A percentile compares a stretch with the other conserved stretches of the same genome.
Conservation (phyloP, 2,113 vertebrate genomes). For the Asarcornis scutulata region DNA sequence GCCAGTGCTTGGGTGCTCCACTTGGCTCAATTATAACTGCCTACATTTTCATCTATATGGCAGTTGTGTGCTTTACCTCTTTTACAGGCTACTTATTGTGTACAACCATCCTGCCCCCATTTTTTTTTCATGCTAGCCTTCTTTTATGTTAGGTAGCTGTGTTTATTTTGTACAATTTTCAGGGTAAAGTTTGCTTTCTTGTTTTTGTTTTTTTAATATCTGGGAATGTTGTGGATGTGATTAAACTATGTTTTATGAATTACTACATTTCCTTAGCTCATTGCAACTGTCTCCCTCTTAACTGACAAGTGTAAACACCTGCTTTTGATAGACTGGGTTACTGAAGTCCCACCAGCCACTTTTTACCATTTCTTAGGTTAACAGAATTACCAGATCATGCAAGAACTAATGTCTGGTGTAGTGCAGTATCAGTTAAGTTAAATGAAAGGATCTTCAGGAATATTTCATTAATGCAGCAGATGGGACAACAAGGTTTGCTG, state of each 20-base stretch:
- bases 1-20: neutral
- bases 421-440: neutral
- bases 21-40: neutral
- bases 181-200: neutral
- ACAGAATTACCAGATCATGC: neutral
- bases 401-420: neutral
- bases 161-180: neutral
- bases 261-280: neutral
- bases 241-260: neutral
- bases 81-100: neutral
- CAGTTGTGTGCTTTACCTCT: neutral
- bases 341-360: neutral
- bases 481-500: neutral
- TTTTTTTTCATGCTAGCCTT: neutral
- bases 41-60: neutral
- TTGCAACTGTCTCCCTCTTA: neutral
- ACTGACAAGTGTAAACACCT: neutral
- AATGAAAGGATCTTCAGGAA: neutral
- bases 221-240: neutral
- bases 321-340: neutral
- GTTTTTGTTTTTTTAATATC: accelerated
- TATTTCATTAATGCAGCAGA: neutral
- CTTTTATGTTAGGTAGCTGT: neutral
- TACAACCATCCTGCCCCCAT: neutral
- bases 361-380: neutral